Conservation (phyloP, 2,888 invertebrate species). For the Drosophila mimetica region DNA sequence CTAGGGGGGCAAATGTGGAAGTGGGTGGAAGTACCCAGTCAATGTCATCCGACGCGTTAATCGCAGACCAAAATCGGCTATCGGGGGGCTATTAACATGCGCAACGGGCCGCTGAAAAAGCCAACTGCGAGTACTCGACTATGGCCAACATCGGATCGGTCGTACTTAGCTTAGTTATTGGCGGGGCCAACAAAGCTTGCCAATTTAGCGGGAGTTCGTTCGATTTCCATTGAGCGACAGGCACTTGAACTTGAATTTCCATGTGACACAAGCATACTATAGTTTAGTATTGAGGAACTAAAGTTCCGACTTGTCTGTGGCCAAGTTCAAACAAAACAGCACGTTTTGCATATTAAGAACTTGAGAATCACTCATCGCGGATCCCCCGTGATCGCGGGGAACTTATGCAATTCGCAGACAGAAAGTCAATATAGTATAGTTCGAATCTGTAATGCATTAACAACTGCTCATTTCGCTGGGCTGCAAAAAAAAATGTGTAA, state of each 20-base stretch:
- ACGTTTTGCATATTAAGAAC: slow-evolving; percentile 63
- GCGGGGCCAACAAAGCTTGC: slow-evolving; percentile 38
- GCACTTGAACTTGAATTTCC: slow-evolving; percentile 72
- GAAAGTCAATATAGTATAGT: not conserved
- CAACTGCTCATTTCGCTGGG: slow-evolving; percentile 43
- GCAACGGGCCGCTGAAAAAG: slow-evolving; percentile 33
- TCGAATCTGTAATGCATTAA: slow-evolving; percentile 45
- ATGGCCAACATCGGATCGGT: slow-evolving; percentile 36
- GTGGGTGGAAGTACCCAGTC: slow-evolving; percentile 43
- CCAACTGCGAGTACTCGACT: slow-evolving; percentile 1
- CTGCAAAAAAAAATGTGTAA: slow-evolving; percentile 64
- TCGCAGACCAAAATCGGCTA: slow-evolving; percentile 52
- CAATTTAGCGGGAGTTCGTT: slow-evolving; percentile 49
- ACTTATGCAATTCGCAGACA: slow-evolving; percentile 10
- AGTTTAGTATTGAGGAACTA: slow-evolving; percentile 31
- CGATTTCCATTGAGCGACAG: slow-evolving; percentile 52
- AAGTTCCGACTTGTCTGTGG: slow-evolving; percentile 44
- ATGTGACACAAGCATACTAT: slow-evolving; percentile 45
- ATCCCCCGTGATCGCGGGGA: not conserved
- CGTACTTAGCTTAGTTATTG: slow-evolving; percentile 16
- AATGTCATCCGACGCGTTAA: slow-evolving; percentile 54
- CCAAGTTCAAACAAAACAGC: slow-evolving; percentile 56
- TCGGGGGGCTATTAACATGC: slow-evolving; percentile 64
- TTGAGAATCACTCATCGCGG: slow-evolving; percentile 2
- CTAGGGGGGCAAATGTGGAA: slow-evolving; percentile 1